A percentile compares a stretch with the other conserved stretches of the same genome.
These are phyloP conservation scores for Struthidea cinerea DNA, from an alignment of 2,113 vertebrate species.

Conservation along the genomic window DNA sequence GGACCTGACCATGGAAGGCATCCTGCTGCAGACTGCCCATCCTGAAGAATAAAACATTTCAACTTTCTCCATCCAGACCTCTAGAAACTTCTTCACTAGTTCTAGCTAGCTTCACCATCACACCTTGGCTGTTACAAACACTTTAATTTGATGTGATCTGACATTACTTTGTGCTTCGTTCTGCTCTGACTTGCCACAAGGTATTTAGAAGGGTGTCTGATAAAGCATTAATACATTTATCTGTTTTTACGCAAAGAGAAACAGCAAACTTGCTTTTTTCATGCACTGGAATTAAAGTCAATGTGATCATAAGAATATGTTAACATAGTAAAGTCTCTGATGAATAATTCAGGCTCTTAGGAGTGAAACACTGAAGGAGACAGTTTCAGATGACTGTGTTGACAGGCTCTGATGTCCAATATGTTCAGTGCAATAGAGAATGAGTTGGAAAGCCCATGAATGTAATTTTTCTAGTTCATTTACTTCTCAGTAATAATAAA, in stretches of 20 bases:
- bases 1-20: neutral
- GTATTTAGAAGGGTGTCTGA: neutral
- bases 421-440: slow-evolving; percentile 37
- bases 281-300: neutral
- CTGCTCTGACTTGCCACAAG: neutral
- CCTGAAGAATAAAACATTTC: neutral
- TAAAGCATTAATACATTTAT: neutral
- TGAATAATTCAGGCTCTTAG: slow-evolving; percentile 47
- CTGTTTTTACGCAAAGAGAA: neutral
- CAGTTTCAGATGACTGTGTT: slow-evolving; percentile 40
- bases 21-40: neutral
- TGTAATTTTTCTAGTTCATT: slow-evolving; percentile 29
- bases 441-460: neutral
- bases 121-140: neutral
- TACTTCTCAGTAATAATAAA: slow-evolving; percentile 27
- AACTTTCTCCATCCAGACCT: neutral
- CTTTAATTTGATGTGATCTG: neutral
- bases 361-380: slow-evolving; percentile 1
- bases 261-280: neutral
- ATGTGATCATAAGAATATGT: slow-evolving; percentile 30
- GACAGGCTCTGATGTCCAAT: slow-evolving; percentile 55
- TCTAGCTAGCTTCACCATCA: neutral
- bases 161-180: neutral
- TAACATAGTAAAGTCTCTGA: slow-evolving; percentile 31
- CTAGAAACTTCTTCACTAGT: neutral